Evolutionary conservation across 2,113 vertebrate species (phyloP).

Genomic region (Uria lomvia): DNA sequence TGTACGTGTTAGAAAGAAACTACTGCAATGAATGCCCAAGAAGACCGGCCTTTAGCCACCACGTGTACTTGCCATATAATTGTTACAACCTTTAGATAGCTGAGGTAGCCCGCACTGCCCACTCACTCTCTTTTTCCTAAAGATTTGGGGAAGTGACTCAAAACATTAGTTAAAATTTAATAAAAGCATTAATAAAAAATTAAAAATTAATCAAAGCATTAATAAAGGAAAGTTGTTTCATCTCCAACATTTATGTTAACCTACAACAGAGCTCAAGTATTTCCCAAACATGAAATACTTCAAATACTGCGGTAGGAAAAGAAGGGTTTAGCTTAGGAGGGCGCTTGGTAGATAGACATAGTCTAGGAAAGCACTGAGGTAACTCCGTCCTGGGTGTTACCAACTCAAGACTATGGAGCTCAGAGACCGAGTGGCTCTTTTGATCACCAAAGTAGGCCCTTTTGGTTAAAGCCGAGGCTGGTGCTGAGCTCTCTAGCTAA

Average conservation of each 20-base stretch:
- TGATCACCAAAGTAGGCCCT: neutral
- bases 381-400: neutral
- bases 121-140: neutral
- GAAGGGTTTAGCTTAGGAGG: neutral
- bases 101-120: neutral
- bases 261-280: neutral
- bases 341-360: neutral
- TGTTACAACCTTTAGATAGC: neutral
- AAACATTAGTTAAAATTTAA: constrained; percentile 18
- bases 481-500: neutral
- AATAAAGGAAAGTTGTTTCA: constrained; percentile 28
- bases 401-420: neutral
- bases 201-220: constrained; percentile 48
- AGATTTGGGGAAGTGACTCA: constrained; percentile 18
- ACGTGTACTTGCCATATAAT: neutral
- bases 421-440: neutral
- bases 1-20: neutral
- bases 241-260: neutral
- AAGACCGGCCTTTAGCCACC: neutral
- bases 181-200: constrained; percentile 47
- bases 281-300: neutral
- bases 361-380: neutral
- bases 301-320: neutral
- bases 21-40: neutral
- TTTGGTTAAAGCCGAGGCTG: neutral